Percentiles rank a stretch among this genome's conserved stretches.
Evolutionary conservation across 2,113 vertebrate genomes (phyloP).

Genomic region (Oryzias curvinotus): DNA sequence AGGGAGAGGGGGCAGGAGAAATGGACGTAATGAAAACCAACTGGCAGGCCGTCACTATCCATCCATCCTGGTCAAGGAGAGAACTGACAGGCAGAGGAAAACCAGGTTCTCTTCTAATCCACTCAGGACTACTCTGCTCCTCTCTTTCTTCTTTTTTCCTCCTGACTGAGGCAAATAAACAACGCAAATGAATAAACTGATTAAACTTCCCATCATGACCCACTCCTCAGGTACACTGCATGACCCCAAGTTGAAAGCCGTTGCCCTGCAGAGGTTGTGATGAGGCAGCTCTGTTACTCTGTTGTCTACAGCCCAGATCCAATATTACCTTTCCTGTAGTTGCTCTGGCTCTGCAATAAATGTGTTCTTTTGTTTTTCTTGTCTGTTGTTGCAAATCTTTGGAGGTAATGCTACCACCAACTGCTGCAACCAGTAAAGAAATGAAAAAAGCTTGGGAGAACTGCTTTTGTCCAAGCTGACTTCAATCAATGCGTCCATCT

Average conservation of each 20-base stretch:
- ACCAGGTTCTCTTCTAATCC: slow-evolving; percentile 66
- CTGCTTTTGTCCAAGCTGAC: not conserved
- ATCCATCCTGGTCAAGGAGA: slow-evolving; percentile 61
- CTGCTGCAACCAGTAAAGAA: not conserved
- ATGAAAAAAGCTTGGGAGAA: not conserved
- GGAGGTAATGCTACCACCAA: not conserved
- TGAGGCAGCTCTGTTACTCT: too few relatives aligned
- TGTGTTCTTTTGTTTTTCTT: slow-evolving; percentile 53
- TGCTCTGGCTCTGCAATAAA: slow-evolving; percentile 34
- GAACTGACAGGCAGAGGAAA: slow-evolving; percentile 64
- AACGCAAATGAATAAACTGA: slow-evolving; percentile 22
- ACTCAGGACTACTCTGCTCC: slow-evolving; percentile 44
- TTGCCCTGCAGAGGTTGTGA: not conserved
- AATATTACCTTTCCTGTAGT: slow-evolving; percentile 71
- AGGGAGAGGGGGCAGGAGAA: slow-evolving; percentile 45
- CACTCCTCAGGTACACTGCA: not conserved
- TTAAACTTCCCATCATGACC: not conserved
- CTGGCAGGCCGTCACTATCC: slow-evolving; percentile 78
- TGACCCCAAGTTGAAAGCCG: slow-evolving; percentile 46
- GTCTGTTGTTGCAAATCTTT: slow-evolving; percentile 4
- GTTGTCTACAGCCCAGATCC: slow-evolving; percentile 22
- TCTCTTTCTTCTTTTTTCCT: slow-evolving; percentile 27
- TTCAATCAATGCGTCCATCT: not conserved
- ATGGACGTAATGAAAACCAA: slow-evolving; percentile 78
- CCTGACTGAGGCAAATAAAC: slow-evolving; percentile 52